Base-by-base conservation (phyloP, 2,888 invertebrate genomes). In the Achlya flavicornis region DNA sequence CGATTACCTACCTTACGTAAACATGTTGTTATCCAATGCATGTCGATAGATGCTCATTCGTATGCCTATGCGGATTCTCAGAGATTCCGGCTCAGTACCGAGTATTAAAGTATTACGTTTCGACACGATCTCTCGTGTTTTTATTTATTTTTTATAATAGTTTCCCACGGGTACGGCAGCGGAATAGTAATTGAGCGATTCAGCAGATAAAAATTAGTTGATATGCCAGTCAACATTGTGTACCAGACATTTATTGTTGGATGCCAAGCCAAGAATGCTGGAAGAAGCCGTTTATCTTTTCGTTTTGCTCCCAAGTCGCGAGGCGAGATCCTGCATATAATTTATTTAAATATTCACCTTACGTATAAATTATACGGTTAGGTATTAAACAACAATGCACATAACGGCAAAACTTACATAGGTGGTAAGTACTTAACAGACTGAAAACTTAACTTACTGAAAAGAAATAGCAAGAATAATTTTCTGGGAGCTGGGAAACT, bases 141-240 rank as follows among this genome's bases (percentile, higher is more conserved):
- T 83, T 84, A 81, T 84, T 80, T 71, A 71, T 74, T 66, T 84
- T 90, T 88, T 90, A 80, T 79, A 72, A 64, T 66, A 78, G 79
- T 82, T 91, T 92, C 92, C 86, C 91, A 92, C 91, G 90, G 79
- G 80, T 83, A 77, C 85, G 82, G 79, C 81, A 77, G 76, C 80
- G 80, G 83, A 85, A 86, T 86, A 70, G 73, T 81, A 84, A 83
- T 84, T 83, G 79, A 80, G 73, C 76, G 74, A 81, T 80, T 76
- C 75, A 80, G 76, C 75, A 80, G 76, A 73, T 73, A 78, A 46
- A 46, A 46, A 85, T 80, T 82, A 82, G 19, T 26, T 41, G 41
- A 33, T 46, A 46, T 46, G 46, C 46, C n/a, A 7, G 19, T 53
- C 53, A 7, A 53, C 53, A 19, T 48, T n/a, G 3, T 10, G 53